Conservation (phyloP, 1,140 invertebrate species). For the Hylyphantes graminicola region DNA sequence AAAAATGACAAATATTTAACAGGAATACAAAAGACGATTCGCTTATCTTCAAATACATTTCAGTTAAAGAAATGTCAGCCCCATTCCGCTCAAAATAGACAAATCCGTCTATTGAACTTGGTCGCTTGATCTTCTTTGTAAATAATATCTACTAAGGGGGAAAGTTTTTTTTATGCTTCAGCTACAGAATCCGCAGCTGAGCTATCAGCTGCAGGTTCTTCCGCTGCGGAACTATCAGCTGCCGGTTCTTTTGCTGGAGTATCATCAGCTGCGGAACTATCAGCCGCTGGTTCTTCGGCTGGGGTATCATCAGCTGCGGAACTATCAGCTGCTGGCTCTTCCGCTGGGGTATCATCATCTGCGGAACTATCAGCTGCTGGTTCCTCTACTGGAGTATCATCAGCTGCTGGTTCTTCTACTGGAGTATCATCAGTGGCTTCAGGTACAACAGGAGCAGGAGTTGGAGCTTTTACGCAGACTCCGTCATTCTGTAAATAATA, state of each 20-base stretch:
- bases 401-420: background rate
- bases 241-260: background rate
- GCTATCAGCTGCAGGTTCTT: background rate
- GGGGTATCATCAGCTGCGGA: background rate
- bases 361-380: no score
- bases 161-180: no score
- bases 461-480: conserved; percentile 1
- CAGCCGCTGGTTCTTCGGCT: background rate
- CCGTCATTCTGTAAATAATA: background rate
- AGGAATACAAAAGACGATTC: no score
- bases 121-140: no score
- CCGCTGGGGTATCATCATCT: background rate
- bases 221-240: background rate
- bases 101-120: no score
- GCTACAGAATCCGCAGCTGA: background rate
- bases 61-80: no score
- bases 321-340: background rate
- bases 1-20: no score
- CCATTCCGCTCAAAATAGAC: no score
- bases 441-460: background rate
- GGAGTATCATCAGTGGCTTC: background rate
- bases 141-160: no score
- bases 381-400: background rate
- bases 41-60: no score
- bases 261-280: background rate